Percentiles rank a stretch among this genome's conserved stretches.
Evolutionary conservation across 1,140 invertebrate genomes (phyloP).

Genomic region (Drosophila sp.): DNA sequence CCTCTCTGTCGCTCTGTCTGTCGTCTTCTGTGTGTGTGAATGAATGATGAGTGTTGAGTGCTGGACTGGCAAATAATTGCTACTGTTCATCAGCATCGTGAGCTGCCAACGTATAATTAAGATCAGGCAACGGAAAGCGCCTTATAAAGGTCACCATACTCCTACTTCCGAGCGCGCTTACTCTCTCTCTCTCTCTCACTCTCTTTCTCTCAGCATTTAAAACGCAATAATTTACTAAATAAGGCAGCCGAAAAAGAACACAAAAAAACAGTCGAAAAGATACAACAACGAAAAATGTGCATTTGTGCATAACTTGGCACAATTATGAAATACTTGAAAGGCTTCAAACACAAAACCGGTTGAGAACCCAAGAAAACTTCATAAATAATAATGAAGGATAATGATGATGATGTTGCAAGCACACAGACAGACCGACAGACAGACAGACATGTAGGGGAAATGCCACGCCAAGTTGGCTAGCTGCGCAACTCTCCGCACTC

Average conservation of each 20-base stretch:
- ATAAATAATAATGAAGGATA: constrained; percentile 82
- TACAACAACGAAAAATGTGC: constrained; percentile 10
- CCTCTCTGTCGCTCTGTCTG: constrained; percentile 39
- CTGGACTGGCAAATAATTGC: constrained; percentile 73
- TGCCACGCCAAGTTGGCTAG: constrained; percentile 43
- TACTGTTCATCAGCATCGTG: constrained; percentile 76
- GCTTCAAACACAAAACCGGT: constrained; percentile 58
- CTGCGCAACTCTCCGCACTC: background rate
- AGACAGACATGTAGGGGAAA: background rate
- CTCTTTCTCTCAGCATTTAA: constrained; percentile 41
- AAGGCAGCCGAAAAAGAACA: constrained; percentile 50
- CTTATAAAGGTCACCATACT: constrained; percentile 57
- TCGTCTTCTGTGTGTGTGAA: constrained; percentile 46
- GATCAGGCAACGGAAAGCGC: constrained; percentile 37
- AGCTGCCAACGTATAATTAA: constrained; percentile 73
- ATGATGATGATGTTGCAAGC: constrained; percentile 72
- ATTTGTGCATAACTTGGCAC: constrained; percentile 74
- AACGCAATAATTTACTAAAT: constrained; percentile 71
- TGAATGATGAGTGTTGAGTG: constrained; percentile 79
- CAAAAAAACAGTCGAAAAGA: background rate
- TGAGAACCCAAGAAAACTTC: constrained; percentile 38
- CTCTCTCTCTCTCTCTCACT: constrained; percentile 12
- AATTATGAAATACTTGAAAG: constrained; percentile 81
- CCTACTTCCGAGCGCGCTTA: constrained; percentile 2
- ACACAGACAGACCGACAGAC: background rate